Percentiles rank a stretch among this genome's conserved stretches.
Conservation (phyloP, 2,113 vertebrate species). For the Alces alces region DNA sequence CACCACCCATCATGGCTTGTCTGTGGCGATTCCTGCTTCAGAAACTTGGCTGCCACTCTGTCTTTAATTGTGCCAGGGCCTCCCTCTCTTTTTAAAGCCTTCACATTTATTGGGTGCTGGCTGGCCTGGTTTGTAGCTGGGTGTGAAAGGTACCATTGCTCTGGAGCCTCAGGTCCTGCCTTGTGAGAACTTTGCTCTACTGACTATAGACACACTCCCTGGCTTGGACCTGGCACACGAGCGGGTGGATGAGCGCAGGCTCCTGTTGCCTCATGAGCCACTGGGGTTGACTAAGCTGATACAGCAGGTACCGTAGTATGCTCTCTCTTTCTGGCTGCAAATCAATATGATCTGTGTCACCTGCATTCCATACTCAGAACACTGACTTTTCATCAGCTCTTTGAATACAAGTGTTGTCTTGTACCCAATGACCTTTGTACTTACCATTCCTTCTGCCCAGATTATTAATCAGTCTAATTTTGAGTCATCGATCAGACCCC, state of each 20-base stretch:
- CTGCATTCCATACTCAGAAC: not conserved
- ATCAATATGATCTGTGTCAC: too few relatives aligned
- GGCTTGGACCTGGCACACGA: rapidly evolving
- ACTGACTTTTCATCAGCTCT: not conserved
- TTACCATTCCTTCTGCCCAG: not conserved
- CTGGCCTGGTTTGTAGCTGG: not conserved
- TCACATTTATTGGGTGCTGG: not conserved
- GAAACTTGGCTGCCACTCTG: not conserved
- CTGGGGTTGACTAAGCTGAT: not conserved
- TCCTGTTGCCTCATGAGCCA: not conserved
- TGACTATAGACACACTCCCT: too few relatives aligned
- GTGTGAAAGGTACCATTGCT: not conserved
- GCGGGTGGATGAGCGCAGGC: not conserved
- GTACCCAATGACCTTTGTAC: not conserved
- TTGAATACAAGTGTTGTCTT: not conserved
- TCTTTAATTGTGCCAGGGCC: not conserved
- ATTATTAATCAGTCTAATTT: not conserved
- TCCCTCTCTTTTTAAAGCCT: not conserved
- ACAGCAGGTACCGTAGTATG: rapidly evolving
- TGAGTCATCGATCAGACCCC: not conserved
- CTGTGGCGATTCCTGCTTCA: not conserved
- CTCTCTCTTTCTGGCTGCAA: not conserved
- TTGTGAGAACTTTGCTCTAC: not conserved
- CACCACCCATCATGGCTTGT: not conserved
- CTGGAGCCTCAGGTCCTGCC: not conserved